These are phyloP conservation scores for Ailurus styani DNA, from an alignment of 2,113 vertebrate species.

Conservation along the genomic window DNA sequence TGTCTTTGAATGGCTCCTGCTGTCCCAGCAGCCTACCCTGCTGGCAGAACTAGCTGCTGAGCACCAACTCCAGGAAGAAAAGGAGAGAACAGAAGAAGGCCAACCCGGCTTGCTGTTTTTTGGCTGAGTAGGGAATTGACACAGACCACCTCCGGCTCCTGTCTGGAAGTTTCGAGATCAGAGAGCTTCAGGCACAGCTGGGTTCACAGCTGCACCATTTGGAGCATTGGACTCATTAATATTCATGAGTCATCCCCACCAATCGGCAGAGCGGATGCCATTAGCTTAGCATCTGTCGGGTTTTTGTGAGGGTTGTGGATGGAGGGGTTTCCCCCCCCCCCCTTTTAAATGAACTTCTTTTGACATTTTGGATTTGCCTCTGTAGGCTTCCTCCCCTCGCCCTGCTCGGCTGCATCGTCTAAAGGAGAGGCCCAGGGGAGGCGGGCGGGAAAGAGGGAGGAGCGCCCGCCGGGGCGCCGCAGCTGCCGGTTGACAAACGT, in stretches of 20 bases:
- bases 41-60: conserved; percentile 61
- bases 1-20: conserved; percentile 57
- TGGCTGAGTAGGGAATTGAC: conserved; percentile 76
- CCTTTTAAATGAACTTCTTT: conserved; percentile 80
- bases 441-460: conserved; percentile 35
- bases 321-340: conserved; percentile 14
- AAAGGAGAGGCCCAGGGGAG: conserved; percentile 57
- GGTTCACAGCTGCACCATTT: conserved; percentile 84
- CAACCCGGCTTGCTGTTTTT: conserved; percentile 58
- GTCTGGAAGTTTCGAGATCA: conserved; percentile 77
- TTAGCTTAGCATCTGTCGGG: conserved; percentile 79
- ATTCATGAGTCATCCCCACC: conserved; percentile 77
- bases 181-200: conserved; percentile 80
- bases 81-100: conserved; percentile 53
- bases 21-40: conserved; percentile 65
- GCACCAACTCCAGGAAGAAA: conserved; percentile 46
- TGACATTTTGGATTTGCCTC: conserved; percentile 79
- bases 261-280: conserved; percentile 74
- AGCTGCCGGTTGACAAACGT: conserved; percentile 75
- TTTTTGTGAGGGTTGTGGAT: conserved; percentile 71
- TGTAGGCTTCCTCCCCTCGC: conserved; percentile 52
- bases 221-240: conserved; percentile 79
- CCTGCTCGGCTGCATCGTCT: conserved; percentile 43
- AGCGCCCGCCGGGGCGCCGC: conserved; percentile 51
- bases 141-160: conserved; percentile 74